Evolutionary conservation across 1,140 invertebrate genomes (phyloP).

Genomic region (Oppia nitens): DNA sequence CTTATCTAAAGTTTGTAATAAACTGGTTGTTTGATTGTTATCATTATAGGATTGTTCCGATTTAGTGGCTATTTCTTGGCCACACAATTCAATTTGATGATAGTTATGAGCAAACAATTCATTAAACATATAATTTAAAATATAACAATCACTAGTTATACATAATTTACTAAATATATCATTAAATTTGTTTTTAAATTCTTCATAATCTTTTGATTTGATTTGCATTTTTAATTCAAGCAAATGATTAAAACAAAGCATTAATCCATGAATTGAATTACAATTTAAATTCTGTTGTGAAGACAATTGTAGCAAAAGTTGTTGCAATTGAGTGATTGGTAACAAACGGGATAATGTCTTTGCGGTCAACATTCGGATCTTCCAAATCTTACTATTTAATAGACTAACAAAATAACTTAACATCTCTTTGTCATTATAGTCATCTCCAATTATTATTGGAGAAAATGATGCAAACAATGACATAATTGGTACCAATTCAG

Average conservation of each 20-base stretch:
- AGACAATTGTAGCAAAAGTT: neutral
- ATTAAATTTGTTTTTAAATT: neutral
- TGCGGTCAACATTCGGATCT: constrained; percentile 8
- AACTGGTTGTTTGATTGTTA: too few relatives aligned
- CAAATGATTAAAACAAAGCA: neutral
- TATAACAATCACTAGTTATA: neutral
- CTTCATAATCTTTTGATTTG: neutral
- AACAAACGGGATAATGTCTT: neutral
- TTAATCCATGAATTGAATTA: neutral
- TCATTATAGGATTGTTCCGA: neutral
- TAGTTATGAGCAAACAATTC: neutral
- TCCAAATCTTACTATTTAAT: constrained; percentile 2
- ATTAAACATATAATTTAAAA: neutral
- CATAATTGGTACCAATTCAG: constrained; percentile 8
- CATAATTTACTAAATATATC: neutral
- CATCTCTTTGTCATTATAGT: neutral
- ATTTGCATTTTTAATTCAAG: neutral
- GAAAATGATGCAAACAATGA: constrained; percentile 9
- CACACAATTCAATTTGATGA: neutral
- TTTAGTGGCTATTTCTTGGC: neutral
- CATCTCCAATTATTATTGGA: neutral
- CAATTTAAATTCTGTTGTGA: neutral
- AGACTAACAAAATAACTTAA: neutral
- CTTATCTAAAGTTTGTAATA: neutral
- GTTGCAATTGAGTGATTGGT: neutral